Conservation (phyloP, 23 tunicate species). For the Ciona savignyi region DNA sequence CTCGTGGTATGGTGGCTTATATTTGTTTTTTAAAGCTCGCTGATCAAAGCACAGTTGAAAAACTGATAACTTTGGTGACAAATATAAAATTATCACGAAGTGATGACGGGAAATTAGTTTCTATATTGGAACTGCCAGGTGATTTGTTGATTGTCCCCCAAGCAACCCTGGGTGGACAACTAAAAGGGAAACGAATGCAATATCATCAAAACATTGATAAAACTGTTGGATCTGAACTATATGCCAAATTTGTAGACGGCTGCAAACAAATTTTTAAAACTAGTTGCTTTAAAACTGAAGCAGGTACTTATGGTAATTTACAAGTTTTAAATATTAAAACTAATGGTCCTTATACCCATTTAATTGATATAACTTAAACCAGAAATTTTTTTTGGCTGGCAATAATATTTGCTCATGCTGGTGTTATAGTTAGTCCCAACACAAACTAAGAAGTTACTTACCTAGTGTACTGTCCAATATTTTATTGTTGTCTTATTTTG, state of each 20-base stretch:
- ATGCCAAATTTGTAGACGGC: conserved; percentile 9
- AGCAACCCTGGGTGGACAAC: conserved; percentile 91
- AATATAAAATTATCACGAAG: conserved; percentile 31
- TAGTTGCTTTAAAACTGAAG: not conserved
- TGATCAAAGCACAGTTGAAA: conserved; percentile 43
- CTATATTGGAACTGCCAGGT: conserved; percentile 54
- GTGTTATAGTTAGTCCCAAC: too few relatives aligned
- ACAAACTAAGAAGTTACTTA: too few relatives aligned
- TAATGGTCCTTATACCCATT: conserved; percentile 93
- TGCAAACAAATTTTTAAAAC: conserved; percentile 12
- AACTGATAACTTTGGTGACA: conserved; percentile 48
- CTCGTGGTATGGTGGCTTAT: conserved; percentile 67
- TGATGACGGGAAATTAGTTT: conserved; percentile 30
- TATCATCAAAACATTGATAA: conserved; percentile 84
- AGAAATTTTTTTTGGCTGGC: too few relatives aligned
- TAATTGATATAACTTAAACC: conserved; percentile 34
- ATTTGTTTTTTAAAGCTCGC: conserved; percentile 78
- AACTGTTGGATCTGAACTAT: conserved; percentile 41
- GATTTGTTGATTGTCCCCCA: conserved; percentile 80
- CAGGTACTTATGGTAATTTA: conserved; percentile 90
- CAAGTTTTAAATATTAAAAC: conserved; percentile 80
- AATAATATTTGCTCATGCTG: too few relatives aligned
- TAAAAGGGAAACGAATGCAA: conserved; percentile 88
- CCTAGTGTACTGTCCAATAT: too few relatives aligned
- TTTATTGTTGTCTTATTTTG: too few relatives aligned